Evolutionary conservation across 2,797 vertebrate species (phyloP).

Genomic region (Myotis vivesi): DNA sequence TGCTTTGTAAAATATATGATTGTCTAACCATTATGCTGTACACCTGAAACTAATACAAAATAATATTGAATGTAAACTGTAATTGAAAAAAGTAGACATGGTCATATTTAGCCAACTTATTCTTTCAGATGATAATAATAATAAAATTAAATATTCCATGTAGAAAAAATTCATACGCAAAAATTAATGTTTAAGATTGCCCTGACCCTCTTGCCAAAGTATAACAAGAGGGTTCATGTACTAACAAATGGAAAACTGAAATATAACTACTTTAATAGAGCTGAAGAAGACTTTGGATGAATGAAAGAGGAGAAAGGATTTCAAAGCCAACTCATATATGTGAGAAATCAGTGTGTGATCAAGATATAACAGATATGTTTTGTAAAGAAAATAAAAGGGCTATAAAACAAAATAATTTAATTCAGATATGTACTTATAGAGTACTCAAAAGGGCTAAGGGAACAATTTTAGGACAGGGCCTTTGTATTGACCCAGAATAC

Average conservation of each 20-base stretch:
- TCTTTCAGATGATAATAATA: neutral
- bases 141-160: neutral
- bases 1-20: neutral
- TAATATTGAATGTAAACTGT: neutral
- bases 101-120: neutral
- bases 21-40: neutral
- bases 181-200: neutral
- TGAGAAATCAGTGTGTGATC: neutral
- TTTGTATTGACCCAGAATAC: neutral
- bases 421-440: neutral
- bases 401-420: neutral
- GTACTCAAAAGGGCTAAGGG: neutral
- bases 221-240: neutral
- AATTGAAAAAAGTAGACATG: neutral
- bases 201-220: neutral
- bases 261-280: neutral
- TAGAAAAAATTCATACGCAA: neutral
- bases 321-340: neutral
- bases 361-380: neutral
- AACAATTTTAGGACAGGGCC: neutral
- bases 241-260: neutral
- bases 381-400: conserved; percentile 1
- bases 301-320: neutral
- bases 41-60: neutral
- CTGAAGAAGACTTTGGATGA: neutral